These are phyloP conservation scores for Brachycybe producta DNA, from an alignment of 2,888 invertebrate genomes.

Conservation along the genomic window DNA sequence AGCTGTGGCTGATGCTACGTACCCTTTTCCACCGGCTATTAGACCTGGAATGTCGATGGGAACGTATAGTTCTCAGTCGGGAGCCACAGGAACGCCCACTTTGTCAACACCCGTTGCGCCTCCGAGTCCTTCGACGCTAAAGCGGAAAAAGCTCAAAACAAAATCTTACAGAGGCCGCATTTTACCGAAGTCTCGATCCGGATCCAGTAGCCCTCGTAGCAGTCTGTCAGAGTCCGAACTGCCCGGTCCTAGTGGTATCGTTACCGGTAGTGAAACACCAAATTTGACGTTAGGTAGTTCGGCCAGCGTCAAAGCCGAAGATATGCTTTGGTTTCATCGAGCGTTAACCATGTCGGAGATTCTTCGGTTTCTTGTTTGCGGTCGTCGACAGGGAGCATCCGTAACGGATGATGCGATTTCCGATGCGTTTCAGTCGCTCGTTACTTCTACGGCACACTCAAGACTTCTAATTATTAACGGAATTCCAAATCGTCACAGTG, in stretches of 20 bases:
- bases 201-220: constrained; percentile 17
- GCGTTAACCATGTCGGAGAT: constrained; percentile 31
- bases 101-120: constrained; percentile 16
- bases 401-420: constrained; percentile 28
- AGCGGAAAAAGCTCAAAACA: constrained; percentile 31
- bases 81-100: not conserved
- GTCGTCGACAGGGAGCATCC: constrained; percentile 22
- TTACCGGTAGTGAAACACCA: no score
- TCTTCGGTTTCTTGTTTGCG: constrained; percentile 28
- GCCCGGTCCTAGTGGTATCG: not conserved
- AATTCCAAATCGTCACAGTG: constrained; percentile 27
- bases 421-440: constrained; percentile 28
- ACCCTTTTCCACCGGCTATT: not conserved
- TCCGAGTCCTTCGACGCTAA: constrained; percentile 27
- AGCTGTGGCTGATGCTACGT: constrained; percentile 29
- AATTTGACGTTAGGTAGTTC: no score
- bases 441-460: constrained; percentile 27
- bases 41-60: not conserved
- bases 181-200: constrained; percentile 17
- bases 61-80: not conserved
- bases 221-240: constrained; percentile 16
- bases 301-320: constrained; percentile 26
- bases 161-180: constrained; percentile 24
- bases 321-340: constrained; percentile 31
- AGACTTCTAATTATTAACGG: constrained; percentile 30